phyloP scores from a whole-genome alignment of 2,888 invertebrate genomes.

The Biston stratarius region DNA sequence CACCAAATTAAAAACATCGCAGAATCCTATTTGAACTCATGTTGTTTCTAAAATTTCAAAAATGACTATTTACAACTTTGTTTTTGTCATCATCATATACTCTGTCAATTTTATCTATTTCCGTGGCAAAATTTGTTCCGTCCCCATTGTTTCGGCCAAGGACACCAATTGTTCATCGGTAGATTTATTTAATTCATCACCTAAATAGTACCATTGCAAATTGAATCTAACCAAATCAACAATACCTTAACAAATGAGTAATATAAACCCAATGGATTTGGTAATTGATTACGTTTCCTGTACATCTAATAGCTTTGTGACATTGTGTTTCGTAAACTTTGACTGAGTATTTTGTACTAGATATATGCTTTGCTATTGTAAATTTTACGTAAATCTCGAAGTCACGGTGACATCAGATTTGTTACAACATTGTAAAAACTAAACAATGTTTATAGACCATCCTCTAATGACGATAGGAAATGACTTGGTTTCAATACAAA shows the following conservation, averaged over 20 bases:
- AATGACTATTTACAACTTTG: background rate
- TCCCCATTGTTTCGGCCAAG: constrained; percentile 33
- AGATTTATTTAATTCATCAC: constrained; percentile 45
- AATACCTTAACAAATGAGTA: constrained; percentile 58
- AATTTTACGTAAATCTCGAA: background rate
- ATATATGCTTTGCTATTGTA: constrained; percentile 5
- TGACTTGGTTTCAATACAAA: constrained; percentile 23
- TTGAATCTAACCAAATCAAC: constrained; percentile 55
- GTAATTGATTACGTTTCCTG: constrained; percentile 71
- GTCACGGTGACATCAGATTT: constrained; percentile 22
- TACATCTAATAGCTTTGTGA: constrained; percentile 51
- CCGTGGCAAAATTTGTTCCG: background rate
- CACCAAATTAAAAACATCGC: too few relatives aligned
- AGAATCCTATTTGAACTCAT: too few relatives aligned
- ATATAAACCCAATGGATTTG: constrained; percentile 45
- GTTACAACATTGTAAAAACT: constrained; percentile 29
- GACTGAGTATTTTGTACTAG: constrained; percentile 4
- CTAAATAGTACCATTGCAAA: constrained; percentile 42
- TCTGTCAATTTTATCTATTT: background rate
- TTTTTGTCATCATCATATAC: background rate
- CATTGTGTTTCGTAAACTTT: constrained; percentile 41
- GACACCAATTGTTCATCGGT: constrained; percentile 38
- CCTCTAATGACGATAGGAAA: constrained; percentile 29
- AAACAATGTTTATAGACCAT: constrained; percentile 28
- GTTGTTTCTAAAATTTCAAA: background rate